Evolutionary conservation across 2,797 vertebrate genomes (phyloP).

Genomic region (Tragopan temminckii): DNA sequence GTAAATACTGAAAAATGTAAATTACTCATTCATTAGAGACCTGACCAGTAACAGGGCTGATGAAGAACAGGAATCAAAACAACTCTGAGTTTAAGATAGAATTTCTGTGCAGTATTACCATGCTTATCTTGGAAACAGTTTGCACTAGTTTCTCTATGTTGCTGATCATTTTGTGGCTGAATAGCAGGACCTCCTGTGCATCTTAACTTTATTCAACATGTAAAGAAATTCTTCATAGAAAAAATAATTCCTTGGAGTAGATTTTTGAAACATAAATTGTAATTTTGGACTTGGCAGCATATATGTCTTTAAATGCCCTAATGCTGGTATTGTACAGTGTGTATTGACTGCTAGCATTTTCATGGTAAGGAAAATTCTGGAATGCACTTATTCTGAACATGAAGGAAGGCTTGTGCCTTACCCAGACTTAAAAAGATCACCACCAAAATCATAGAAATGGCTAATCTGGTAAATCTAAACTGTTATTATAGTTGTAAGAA

Average conservation of each 20-base stretch:
- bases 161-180: neutral
- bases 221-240: neutral
- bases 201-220: neutral
- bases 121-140: neutral
- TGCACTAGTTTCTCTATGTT: neutral
- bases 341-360: neutral
- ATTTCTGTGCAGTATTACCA: neutral
- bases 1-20: constrained; percentile 45
- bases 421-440: neutral
- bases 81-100: neutral
- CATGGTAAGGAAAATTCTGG: neutral
- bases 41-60: neutral
- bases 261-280: neutral
- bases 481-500: neutral
- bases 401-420: neutral
- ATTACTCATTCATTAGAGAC: neutral
- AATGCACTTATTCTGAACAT: neutral
- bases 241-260: neutral
- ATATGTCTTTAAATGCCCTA: neutral
- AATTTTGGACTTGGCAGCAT: neutral
- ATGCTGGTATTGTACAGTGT: neutral
- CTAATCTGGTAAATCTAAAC: neutral
- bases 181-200: neutral
- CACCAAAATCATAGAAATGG: neutral
- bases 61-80: constrained; percentile 4